A percentile compares a stretch with the other conserved stretches of the same genome.
phyloP scores from a whole-genome alignment of 2,888 invertebrate species.

The Alviniconcha strummeri region DNA sequence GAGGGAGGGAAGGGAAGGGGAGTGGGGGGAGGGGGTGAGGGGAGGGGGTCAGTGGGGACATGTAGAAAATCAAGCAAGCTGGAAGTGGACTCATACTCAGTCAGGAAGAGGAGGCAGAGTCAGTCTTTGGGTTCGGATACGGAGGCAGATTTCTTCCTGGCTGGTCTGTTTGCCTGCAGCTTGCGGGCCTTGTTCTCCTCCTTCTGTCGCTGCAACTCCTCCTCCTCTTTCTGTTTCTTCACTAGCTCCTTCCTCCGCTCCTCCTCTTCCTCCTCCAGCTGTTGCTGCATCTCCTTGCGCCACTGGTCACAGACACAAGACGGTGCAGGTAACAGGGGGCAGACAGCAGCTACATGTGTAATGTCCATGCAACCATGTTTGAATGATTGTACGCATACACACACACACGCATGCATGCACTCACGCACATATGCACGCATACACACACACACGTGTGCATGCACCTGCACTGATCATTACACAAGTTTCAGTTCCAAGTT shows the following conservation, averaged over 20 bases:
- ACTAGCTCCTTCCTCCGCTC: constrained; percentile 58
- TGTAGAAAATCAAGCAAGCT: no score
- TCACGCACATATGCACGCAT: not conserved
- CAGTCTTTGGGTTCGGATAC: not conserved
- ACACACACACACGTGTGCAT: not conserved
- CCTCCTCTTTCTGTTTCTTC: constrained; percentile 57
- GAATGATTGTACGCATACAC: not conserved
- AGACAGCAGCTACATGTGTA: not conserved
- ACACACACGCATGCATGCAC: not conserved
- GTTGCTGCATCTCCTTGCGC: constrained; percentile 67
- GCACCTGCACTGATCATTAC: no score
- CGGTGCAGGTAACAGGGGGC: not conserved
- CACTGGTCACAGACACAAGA: constrained; percentile 55
- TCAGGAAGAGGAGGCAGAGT: not conserved
- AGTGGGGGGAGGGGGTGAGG: no score
- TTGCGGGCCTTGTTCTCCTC: constrained; percentile 34
- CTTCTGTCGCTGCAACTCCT: constrained; percentile 54
- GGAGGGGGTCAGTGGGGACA: no score
- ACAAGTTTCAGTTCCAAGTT: no score
- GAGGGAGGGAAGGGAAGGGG: no score
- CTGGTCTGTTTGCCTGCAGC: not conserved
- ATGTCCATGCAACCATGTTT: no score
- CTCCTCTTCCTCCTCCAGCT: constrained; percentile 62
- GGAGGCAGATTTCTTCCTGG: no score
- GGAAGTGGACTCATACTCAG: no score